These are phyloP conservation scores for Plebejus anna DNA, from an alignment of 2,888 invertebrate genomes.

Conservation along the genomic window DNA sequence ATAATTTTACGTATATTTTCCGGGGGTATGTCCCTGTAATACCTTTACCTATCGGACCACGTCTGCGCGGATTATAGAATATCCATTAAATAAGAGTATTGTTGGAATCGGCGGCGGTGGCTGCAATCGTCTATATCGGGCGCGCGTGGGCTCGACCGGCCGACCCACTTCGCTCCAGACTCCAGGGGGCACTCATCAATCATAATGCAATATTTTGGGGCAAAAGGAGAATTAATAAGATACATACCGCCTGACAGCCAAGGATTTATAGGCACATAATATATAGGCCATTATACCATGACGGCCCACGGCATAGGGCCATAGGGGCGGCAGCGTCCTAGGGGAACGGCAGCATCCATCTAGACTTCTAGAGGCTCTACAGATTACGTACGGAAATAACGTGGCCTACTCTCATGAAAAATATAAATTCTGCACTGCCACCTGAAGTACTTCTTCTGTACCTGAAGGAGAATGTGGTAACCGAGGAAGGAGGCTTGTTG, in stretches of 20 bases:
- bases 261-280: no score
- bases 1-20: neutral
- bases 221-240: neutral
- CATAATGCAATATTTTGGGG: neutral
- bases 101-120: neutral
- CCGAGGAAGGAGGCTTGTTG: no score
- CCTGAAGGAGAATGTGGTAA: no score
- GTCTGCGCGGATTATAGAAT: neutral
- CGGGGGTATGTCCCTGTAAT: neutral
- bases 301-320: no score
- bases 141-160: neutral
- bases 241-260: neutral
- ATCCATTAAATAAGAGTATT: neutral
- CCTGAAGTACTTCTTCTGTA: neutral
- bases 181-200: slow-evolving; percentile 14
- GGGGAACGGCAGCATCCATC: no score
- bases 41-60: neutral
- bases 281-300: no score
- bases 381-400: no score
- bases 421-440: neutral
- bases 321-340: no score
- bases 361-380: no score
- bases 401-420: no score
- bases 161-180: slow-evolving; percentile 13
- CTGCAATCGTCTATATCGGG: slow-evolving; percentile 1